Evolutionary conservation across 2,797 vertebrate genomes (phyloP).

Genomic region (Anguilla anguilla): DNA sequence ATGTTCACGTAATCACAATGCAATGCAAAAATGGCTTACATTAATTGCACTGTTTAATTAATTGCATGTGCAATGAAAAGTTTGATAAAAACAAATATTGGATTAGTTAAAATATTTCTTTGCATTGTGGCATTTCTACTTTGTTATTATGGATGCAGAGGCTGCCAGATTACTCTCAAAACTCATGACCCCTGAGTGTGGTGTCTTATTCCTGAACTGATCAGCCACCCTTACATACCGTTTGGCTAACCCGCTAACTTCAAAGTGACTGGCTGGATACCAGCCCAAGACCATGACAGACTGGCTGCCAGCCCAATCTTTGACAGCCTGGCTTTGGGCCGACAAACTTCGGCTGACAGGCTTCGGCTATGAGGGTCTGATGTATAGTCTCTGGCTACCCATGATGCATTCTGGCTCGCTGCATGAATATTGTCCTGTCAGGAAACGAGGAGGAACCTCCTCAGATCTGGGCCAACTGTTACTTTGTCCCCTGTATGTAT

Average conservation of each 20-base stretch:
- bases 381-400: constrained; percentile 85
- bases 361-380: constrained; percentile 80
- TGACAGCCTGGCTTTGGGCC: constrained; percentile 87
- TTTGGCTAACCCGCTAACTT: constrained; percentile 89
- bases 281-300: constrained; percentile 88
- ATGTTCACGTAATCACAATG: constrained; percentile 83
- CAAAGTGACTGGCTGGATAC: constrained; percentile 91
- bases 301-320: constrained; percentile 87
- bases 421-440: constrained; percentile 60
- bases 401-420: constrained; percentile 62
- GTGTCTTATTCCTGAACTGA: constrained; percentile 81
- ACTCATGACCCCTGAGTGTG: constrained; percentile 77
- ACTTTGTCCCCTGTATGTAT: constrained; percentile 37
- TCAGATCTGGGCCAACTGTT: constrained; percentile 36
- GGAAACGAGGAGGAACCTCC: constrained; percentile 50
- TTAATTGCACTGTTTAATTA: constrained; percentile 81
- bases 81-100: constrained; percentile 79
- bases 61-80: constrained; percentile 81
- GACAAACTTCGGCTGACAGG: constrained; percentile 80
- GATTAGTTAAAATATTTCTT: constrained; percentile 70
- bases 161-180: constrained; percentile 69
- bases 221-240: constrained; percentile 86
- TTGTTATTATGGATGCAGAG: constrained; percentile 77
- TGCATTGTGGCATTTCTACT: constrained; percentile 67
- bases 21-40: constrained; percentile 77